These are phyloP conservation scores for Apomyelois bistriatella DNA, from an alignment of 2,888 invertebrate species.

Conservation along the genomic window DNA sequence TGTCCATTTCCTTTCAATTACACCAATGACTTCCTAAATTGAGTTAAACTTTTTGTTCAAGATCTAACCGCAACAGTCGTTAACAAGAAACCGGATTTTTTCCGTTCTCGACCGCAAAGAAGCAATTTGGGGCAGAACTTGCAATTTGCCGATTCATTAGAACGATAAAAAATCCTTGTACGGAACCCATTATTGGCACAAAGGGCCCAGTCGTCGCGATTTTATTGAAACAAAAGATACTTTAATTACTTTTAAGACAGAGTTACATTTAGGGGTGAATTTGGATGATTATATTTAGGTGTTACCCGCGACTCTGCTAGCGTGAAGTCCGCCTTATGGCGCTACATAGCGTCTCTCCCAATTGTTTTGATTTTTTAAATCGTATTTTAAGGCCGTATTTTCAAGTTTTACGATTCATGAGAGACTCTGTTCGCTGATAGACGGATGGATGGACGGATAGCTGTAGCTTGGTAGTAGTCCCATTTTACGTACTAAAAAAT, in stretches of 20 bases:
- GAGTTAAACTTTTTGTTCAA: constrained; percentile 1
- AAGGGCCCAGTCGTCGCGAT: constrained; percentile 34
- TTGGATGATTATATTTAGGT: not conserved
- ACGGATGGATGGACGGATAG: too few relatives aligned
- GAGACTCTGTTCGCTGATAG: too few relatives aligned
- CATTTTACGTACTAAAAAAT: too few relatives aligned
- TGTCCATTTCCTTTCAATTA: not conserved
- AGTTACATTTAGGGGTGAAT: not conserved
- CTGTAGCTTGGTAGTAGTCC: too few relatives aligned
- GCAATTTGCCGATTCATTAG: constrained; percentile 38
- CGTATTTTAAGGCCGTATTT: too few relatives aligned
- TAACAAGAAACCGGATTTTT: constrained; percentile 11
- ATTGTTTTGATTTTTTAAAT: too few relatives aligned
- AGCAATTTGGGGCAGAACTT: constrained; percentile 21
- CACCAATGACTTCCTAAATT: constrained; percentile 6
- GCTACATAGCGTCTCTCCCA: too few relatives aligned
- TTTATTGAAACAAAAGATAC: constrained; percentile 43
- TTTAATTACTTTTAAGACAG: constrained; percentile 35
- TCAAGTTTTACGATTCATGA: too few relatives aligned
- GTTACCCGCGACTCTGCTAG: too few relatives aligned
- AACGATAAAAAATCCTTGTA: constrained; percentile 31
- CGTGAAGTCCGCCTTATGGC: too few relatives aligned
- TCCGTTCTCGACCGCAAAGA: constrained; percentile 2
- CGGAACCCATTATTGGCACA: constrained; percentile 33
- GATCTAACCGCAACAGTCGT: constrained; percentile 3